Conservation (phyloP, 2,113 vertebrate genomes). For the Neodontobutis hainanensis region DNA sequence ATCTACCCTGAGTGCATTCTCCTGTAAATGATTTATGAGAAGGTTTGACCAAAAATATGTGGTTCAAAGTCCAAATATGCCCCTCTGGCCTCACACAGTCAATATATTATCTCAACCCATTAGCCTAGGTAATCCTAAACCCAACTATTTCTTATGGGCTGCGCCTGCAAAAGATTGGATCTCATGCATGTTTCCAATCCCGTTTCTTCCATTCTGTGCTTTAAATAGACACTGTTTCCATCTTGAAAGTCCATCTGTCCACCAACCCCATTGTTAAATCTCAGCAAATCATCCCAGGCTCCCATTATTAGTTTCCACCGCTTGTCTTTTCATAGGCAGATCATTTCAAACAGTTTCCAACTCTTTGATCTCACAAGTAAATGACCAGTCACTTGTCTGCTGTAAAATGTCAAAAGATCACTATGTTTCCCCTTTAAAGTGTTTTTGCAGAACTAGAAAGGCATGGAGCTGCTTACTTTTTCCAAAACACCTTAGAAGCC, state of each 20-base stretch:
- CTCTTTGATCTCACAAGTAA: constrained; percentile 57
- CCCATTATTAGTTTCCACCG: constrained; percentile 62
- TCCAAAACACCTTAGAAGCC: constrained; percentile 12
- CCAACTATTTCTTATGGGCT: constrained; percentile 46
- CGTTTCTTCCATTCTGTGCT: constrained; percentile 61
- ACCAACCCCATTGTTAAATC: constrained; percentile 70
- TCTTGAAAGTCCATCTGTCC: constrained; percentile 70
- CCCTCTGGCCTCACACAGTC: constrained; percentile 46
- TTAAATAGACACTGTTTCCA: constrained; percentile 76
- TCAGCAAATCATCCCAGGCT: constrained; percentile 58
- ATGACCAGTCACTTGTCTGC: constrained; percentile 34
- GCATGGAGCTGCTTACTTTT: constrained; percentile 21
- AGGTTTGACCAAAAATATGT: constrained; percentile 52
- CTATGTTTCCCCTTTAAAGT: constrained; percentile 26
- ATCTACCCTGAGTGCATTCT: neutral
- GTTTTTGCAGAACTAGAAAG: constrained; percentile 58
- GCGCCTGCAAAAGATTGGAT: constrained; percentile 54
- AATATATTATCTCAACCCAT: constrained; percentile 54
- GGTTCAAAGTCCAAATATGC: constrained; percentile 36
- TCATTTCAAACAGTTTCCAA: constrained; percentile 41
- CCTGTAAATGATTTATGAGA: constrained; percentile 51
- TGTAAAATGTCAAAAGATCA: constrained; percentile 61
- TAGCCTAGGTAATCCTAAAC: constrained; percentile 59
- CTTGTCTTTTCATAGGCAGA: constrained; percentile 55
- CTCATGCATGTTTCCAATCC: constrained; percentile 66